Percentiles rank a stretch among this genome's conserved stretches.
Conservation (phyloP, 2,888 invertebrate species). For the Chalcis sispes region DNA sequence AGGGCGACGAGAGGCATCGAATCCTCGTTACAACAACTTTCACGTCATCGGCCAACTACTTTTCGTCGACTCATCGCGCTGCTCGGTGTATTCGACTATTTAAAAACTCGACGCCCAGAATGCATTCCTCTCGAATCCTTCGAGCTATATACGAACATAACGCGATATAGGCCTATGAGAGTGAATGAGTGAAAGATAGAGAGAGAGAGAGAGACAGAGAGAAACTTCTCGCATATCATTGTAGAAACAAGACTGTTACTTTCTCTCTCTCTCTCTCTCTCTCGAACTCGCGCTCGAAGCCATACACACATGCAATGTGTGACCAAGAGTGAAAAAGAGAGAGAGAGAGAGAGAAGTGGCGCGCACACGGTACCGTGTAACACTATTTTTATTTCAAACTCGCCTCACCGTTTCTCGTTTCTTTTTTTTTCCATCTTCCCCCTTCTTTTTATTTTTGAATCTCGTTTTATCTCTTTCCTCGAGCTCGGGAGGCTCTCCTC, state of each 20-base stretch:
- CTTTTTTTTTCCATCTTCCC: slow-evolving; percentile 1
- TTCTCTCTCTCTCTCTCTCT: slow-evolving; percentile 26
- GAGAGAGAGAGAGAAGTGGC: slow-evolving; percentile 8
- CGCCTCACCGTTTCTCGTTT: not conserved
- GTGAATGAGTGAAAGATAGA: slow-evolving; percentile 1
- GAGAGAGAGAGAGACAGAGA: not conserved
- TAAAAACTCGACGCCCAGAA: slow-evolving; percentile 42
- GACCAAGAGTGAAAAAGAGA: not conserved
- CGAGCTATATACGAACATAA: no score
- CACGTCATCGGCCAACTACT: slow-evolving; percentile 1
- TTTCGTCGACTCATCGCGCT: slow-evolving; percentile 49
- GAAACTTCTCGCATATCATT: slow-evolving; percentile 56
- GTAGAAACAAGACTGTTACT: slow-evolving; percentile 57
- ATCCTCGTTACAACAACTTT: slow-evolving; percentile 44
- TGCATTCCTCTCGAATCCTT: slow-evolving; percentile 45
- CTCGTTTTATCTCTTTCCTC: no score
- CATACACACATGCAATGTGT: not conserved
- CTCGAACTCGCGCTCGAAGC: not conserved
- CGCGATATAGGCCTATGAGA: not conserved
- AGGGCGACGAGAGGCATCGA: slow-evolving; percentile 23
- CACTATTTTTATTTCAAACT: slow-evolving; percentile 50
- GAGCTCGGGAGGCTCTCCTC: not conserved
- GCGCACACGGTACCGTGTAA: slow-evolving; percentile 46
- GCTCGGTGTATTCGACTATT: slow-evolving; percentile 31
- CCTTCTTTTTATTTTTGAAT: no score